Conservation (phyloP, 1,140 invertebrate species). For the Cryptotermes secundus region DNA sequence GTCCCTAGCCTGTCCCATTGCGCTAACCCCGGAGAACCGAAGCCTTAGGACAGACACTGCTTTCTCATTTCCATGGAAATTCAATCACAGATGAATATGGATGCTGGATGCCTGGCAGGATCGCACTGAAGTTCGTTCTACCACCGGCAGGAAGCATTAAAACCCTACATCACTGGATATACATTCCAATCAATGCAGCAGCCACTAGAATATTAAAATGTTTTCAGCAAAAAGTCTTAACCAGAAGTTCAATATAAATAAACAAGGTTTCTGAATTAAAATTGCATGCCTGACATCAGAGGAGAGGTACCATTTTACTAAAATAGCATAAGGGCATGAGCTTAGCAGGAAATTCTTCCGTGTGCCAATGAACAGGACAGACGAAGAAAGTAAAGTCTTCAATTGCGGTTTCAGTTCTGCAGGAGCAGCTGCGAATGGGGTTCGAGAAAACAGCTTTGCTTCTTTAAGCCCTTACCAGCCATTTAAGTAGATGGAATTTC, state of each 20-base stretch:
- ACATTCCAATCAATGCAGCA: too few relatives aligned
- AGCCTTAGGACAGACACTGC: conserved; percentile 2
- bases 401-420: neutral
- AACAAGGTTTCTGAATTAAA: neutral
- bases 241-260: neutral
- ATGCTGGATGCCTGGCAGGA: neutral
- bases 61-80: conserved; percentile 19
- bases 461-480: too few relatives aligned
- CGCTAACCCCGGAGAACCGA: neutral
- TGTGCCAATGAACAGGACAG: neutral
- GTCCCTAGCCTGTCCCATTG: neutral
- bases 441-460: too few relatives aligned
- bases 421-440: too few relatives aligned
- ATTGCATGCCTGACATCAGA: neutral
- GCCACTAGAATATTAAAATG: neutral
- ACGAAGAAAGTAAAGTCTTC: neutral
- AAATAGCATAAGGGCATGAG: neutral
- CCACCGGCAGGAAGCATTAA: neutral
- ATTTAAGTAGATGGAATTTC: too few relatives aligned
- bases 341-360: neutral
- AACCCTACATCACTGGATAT: neutral
- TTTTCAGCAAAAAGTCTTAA: neutral
- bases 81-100: conserved; percentile 19
- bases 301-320: neutral
- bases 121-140: neutral